phyloP scores from a whole-genome alignment of 1,140 invertebrate genomes.

The Physella acuta region DNA sequence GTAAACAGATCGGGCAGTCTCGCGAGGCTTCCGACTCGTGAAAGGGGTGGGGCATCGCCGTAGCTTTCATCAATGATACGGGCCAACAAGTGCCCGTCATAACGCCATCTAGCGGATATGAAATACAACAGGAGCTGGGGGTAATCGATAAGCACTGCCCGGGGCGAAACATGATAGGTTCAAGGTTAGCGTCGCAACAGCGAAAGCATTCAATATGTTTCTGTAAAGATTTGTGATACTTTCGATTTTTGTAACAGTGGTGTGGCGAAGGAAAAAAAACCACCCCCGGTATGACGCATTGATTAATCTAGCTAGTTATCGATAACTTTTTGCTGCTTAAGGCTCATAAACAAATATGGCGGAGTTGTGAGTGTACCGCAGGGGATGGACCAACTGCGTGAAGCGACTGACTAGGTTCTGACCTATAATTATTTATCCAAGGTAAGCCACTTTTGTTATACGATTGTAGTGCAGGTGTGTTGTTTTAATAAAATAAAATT shows the following conservation, averaged over 20 bases:
- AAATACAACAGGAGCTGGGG: slow-evolving; percentile 2
- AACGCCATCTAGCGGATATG: slow-evolving; percentile 19
- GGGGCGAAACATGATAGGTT: not conserved
- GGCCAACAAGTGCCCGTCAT: slow-evolving; percentile 18
- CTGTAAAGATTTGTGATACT: not conserved
- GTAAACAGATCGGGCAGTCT: slow-evolving; percentile 8
- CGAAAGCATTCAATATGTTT: not conserved
- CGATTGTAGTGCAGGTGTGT: too few species aligned
- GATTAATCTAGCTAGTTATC: not conserved
- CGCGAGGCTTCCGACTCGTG: slow-evolving; percentile 12
- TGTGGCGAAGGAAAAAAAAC: too few species aligned
- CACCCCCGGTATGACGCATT: too few species aligned
- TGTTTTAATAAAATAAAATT: not conserved
- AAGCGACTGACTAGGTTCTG: too few species aligned
- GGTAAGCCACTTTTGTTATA: not conserved
- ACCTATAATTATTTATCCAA: not conserved
- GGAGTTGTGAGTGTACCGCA: not conserved
- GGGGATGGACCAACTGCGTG: not conserved
- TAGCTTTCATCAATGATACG: slow-evolving; percentile 14
- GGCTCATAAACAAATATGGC: slow-evolving; percentile 14
- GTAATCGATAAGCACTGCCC: slow-evolving; percentile 1
- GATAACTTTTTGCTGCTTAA: not conserved
- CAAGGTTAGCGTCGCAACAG: not conserved
- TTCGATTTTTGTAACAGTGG: not conserved
- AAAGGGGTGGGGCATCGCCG: slow-evolving; percentile 2